These are phyloP conservation scores for Quiscalus mexicanus DNA, from an alignment of 2,113 vertebrate species.

Conservation along the genomic window DNA sequence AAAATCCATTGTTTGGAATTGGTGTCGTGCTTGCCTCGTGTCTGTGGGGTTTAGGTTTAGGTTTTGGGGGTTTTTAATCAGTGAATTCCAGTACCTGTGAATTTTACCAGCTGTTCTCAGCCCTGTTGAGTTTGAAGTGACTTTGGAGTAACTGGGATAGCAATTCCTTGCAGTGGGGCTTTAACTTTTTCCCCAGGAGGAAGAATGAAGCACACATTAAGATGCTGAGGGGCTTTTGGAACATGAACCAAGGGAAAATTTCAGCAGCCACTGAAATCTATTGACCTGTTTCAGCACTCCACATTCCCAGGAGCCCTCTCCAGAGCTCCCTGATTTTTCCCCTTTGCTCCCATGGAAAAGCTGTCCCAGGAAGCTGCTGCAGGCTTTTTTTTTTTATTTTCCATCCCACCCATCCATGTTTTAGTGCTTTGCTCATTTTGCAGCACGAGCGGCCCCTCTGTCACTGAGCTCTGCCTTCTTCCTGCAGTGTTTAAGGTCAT, in stretches of 20 bases:
- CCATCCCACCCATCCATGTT: neutral
- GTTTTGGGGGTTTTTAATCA: neutral
- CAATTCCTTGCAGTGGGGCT: neutral
- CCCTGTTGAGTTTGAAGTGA: neutral
- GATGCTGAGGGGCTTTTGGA: accelerated
- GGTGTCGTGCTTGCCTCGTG: accelerated
- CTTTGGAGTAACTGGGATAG: no score
- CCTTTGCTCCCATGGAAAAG: accelerated
- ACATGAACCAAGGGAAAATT: neutral
- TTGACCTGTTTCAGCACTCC: neutral
- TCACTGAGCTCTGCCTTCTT: neutral
- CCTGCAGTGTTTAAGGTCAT: neutral
- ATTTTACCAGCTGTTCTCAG: neutral
- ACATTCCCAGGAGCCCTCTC: neutral
- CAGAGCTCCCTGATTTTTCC: neutral
- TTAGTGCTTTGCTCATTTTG: neutral
- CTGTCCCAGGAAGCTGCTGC: neutral
- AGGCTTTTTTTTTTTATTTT: neutral
- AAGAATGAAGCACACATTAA: neutral
- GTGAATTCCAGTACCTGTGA: neutral
- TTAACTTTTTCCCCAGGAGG: neutral
- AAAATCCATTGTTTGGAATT: neutral
- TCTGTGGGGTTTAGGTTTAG: neutral
- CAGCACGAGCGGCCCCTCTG: accelerated
- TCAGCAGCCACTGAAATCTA: neutral